Evolutionary conservation across 1,140 invertebrate genomes (phyloP), one percentile per base, ranked within the genome.

Genomic region (Mactra quadrangularis): DNA sequence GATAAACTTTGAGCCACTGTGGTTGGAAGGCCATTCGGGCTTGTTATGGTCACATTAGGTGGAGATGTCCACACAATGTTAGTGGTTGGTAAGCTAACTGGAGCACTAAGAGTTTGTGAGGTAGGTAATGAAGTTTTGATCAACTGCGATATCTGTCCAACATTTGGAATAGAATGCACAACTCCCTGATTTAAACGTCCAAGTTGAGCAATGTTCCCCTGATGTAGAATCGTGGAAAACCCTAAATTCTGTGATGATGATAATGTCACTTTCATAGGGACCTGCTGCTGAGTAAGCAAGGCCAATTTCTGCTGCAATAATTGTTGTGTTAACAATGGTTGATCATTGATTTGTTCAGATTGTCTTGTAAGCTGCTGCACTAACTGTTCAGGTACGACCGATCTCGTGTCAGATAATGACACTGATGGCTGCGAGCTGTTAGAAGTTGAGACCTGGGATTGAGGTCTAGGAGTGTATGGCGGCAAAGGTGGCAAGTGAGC

Each of bases 51-150:
- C 15, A 78, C 76, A 68, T 78, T 78, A 0, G 76, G 76, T 0
- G 76, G 76, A 15, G 76, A 60, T 0, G 76, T 78, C 76, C 76
- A 78, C 45, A 78, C 60, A 53, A 78, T 78, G n/a, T 78, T 78
- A 27, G 45, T 78, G 13, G 76, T 22, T 13, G 76, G 76, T 35
- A 78, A 22, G 22, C 33, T 66, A 15, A 19, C 35, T 27, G 60
- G 47, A 57, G 35, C 57, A 57, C 31, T 55, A 33, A 33, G 7
- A 38, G 62, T 35, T 33, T 78, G 76, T 47, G 76, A 62, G 47
- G 59, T 68, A 55, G 52, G 72, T 41, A 38, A 25, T 52, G 57
- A 52, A 31, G 59, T 55, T 53, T 68, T 66, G 76, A 66, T 78
- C 41, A 62, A 38, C 31, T 64, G 57, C 19, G 74, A 31, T 47